Evolutionary conservation across 2,888 invertebrate species (phyloP), one percentile per base, ranked within the genome.

Genomic region (Torymus aiolomorphi): DNA sequence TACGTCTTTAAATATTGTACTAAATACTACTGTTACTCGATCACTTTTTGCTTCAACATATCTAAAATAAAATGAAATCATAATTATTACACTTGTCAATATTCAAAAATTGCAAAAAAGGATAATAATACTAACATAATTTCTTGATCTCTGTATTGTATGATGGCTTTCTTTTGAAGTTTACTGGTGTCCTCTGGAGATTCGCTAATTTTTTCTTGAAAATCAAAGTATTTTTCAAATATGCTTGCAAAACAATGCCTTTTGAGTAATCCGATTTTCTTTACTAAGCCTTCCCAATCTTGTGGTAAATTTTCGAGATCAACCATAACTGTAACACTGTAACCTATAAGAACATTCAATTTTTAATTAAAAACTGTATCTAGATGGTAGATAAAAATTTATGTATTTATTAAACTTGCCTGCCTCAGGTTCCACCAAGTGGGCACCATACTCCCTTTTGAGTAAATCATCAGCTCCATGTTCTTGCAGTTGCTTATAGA

Each of bases 241-340:
- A 99, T 98, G 16, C 98, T 98, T 65, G 99, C 99, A 92, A 99
- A 99, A 92, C 99, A 99, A 92, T 99, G 97, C 88, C 99, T 94
- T 91, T 99, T 99, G 82, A 99, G 92, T 76, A 98, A 93, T 20
- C 98, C 97, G 85, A 98, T 95, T 92, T 96, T 97, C 91, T 96
- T 96, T 85, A 98, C 97, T 86, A 97, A 90, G 82, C 94, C 94
- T 90, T 96, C 96, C 95, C 97, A 97, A 90, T 98, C 95, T 56
- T 94, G 92, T 8, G 98, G 98, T 87, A 99, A 94, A 89, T 95
- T 95, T 89, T 97, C 97, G 91, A 98, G 92, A 91, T 99, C 97
- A 91, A 97, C 94, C 86, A 97, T 92, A 86, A 99, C 92, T 75
- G 99, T 97, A 82, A 98, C 97, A 92, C 97, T 98, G 92, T 97